A percentile compares a stretch with the other conserved stretches of the same genome.
These are phyloP conservation scores for Epinotia bilunana DNA, from an alignment of 2,888 invertebrate species.

Conservation along the genomic window DNA sequence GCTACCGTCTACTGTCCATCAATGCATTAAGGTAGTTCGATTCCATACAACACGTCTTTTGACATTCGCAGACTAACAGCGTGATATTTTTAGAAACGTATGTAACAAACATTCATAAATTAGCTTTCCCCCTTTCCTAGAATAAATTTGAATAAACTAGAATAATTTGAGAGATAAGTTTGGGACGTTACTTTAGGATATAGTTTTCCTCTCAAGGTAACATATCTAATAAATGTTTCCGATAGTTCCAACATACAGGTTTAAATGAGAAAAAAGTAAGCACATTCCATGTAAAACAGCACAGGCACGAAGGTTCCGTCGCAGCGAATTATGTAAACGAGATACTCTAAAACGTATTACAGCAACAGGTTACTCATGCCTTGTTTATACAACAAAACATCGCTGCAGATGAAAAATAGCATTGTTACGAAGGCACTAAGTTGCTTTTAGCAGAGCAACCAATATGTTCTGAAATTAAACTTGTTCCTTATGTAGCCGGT, in stretches of 20 bases:
- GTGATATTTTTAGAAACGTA: too few species aligned
- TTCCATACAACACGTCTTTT: too few species aligned
- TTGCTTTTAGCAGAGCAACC: not conserved
- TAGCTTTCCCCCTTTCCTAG: too few species aligned
- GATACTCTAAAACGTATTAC: constrained; percentile 37
- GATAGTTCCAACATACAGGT: not conserved
- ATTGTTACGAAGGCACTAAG: not conserved
- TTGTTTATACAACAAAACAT: constrained; percentile 3
- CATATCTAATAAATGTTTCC: too few species aligned
- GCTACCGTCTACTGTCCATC: too few species aligned
- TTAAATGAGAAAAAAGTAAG: constrained; percentile 2
- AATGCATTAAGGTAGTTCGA: too few species aligned
- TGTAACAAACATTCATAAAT: too few species aligned
- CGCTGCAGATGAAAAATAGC: not conserved
- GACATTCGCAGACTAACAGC: too few species aligned
- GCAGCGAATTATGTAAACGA: constrained; percentile 39
- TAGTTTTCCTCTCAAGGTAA: too few species aligned
- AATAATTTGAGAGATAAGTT: too few species aligned
- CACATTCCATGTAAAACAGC: constrained; percentile 21
- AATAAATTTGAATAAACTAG: too few species aligned
- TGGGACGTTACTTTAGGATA: too few species aligned
- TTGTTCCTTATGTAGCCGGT: not conserved
- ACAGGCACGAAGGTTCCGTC: constrained; percentile 21
- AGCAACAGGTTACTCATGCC: constrained; percentile 37
- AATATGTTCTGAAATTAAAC: constrained; percentile 3